These are phyloP conservation scores for Aptenodytes patagonicus DNA, from an alignment of 2,113 vertebrate species.

Conservation along the genomic window DNA sequence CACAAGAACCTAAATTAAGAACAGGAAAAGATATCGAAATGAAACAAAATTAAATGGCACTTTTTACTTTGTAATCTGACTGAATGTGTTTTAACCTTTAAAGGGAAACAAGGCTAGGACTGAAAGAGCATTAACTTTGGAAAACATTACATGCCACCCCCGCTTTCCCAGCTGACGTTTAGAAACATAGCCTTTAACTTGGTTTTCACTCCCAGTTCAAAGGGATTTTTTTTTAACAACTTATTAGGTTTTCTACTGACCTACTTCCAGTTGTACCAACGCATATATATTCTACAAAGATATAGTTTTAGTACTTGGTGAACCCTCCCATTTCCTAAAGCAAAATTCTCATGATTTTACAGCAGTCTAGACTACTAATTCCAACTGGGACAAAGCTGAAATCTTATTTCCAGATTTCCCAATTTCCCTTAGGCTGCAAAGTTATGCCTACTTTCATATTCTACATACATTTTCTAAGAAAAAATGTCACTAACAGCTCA, in stretches of 20 bases:
- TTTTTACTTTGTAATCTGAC: background rate
- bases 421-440: background rate
- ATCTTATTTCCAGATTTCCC: background rate
- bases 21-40: background rate
- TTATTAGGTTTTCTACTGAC: background rate
- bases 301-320: background rate
- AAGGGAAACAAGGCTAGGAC: background rate
- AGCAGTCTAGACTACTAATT: background rate
- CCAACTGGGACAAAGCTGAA: background rate
- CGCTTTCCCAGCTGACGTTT: background rate
- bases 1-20: background rate
- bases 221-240: background rate
- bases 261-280: background rate
- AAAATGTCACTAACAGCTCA: background rate
- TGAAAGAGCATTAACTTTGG: background rate
- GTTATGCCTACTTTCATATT: background rate
- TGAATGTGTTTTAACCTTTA: background rate
- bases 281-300: background rate
- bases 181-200: background rate
- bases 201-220: background rate
- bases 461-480: background rate
- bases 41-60: background rate
- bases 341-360: background rate
- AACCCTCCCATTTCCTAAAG: background rate
- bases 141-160: background rate